These are phyloP conservation scores for Pogonognathellus flavescens DNA, from an alignment of 1,140 invertebrate species.

Conservation along the genomic window DNA sequence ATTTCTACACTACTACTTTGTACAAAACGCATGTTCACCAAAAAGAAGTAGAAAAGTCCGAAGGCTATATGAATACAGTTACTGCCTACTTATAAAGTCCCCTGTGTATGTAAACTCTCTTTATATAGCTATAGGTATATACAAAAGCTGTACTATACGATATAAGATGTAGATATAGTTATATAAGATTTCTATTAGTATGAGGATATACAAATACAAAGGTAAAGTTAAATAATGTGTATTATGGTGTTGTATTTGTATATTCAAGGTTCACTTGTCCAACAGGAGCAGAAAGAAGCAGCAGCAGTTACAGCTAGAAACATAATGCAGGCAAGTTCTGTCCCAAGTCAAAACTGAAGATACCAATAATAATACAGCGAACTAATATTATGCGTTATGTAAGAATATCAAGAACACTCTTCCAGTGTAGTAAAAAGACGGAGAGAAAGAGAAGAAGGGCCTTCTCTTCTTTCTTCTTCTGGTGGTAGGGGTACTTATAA, in stretches of 20 bases:
- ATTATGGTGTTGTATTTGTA: too few relatives aligned
- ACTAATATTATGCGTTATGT: neutral
- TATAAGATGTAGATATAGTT: neutral
- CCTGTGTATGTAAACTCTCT: neutral
- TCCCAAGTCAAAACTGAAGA: conserved; percentile 1
- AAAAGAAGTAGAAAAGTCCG: neutral
- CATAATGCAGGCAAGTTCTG: neutral
- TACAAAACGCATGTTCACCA: neutral
- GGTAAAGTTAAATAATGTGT: neutral
- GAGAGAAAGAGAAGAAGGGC: conserved; percentile 27
- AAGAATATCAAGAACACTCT: too few relatives aligned
- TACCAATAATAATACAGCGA: neutral
- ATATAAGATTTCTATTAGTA: too few relatives aligned
- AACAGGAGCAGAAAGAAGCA: neutral
- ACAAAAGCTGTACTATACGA: too few relatives aligned
- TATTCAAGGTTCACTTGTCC: neutral
- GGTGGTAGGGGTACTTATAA: neutral
- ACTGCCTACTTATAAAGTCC: neutral
- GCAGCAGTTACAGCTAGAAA: neutral
- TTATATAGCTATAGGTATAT: too few relatives aligned
- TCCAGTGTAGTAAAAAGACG: conserved; percentile 3
- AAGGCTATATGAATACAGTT: neutral
- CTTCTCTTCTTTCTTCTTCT: neutral
- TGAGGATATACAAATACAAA: too few relatives aligned
- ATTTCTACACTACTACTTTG: neutral